Conservation (phyloP, 2,888 invertebrate genomes). For the Hydrotaea diabolus region DNA sequence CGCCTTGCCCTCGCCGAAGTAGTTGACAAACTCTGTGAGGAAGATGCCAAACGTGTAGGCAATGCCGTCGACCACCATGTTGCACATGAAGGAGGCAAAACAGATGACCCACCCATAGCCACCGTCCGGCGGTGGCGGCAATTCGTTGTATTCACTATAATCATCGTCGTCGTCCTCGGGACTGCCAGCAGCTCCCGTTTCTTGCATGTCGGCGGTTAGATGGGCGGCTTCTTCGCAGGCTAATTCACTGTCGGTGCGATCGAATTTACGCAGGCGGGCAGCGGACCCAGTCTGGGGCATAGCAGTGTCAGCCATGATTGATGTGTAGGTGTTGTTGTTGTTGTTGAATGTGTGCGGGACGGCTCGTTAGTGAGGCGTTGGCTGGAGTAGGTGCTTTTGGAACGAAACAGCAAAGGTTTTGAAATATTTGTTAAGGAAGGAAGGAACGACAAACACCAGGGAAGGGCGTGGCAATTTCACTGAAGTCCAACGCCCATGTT, state of each 20-base stretch:
- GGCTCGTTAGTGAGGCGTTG: not conserved
- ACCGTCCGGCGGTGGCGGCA: constrained; percentile 94
- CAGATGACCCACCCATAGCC: constrained; percentile 97
- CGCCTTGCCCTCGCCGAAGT: constrained; percentile 92
- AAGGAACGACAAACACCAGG: constrained; percentile 3
- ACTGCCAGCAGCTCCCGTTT: constrained; percentile 79
- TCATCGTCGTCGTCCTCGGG: constrained; percentile 84
- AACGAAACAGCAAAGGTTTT: not conserved
- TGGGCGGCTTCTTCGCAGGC: constrained; percentile 92
- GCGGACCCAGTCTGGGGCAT: constrained; percentile 70
- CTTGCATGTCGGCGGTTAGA: constrained; percentile 85
- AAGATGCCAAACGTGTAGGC: constrained; percentile 99
- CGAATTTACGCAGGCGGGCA: constrained; percentile 81
- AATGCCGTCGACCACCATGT: constrained; percentile 98
- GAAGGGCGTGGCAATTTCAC: constrained; percentile 7
- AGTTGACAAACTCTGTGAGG: constrained; percentile 88
- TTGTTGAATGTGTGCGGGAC: not conserved
- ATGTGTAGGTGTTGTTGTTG: not conserved
- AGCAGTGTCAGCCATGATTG: not conserved
- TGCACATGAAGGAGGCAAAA: constrained; percentile 97
- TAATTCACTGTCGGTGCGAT: constrained; percentile 90
- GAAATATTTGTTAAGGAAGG: not conserved
- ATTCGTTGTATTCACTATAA: constrained; percentile 87
- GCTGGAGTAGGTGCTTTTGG: no score
- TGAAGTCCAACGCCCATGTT: constrained; percentile 14